Base-by-base conservation (phyloP, 2,888 invertebrate species). In the Julus scanicus region DNA sequence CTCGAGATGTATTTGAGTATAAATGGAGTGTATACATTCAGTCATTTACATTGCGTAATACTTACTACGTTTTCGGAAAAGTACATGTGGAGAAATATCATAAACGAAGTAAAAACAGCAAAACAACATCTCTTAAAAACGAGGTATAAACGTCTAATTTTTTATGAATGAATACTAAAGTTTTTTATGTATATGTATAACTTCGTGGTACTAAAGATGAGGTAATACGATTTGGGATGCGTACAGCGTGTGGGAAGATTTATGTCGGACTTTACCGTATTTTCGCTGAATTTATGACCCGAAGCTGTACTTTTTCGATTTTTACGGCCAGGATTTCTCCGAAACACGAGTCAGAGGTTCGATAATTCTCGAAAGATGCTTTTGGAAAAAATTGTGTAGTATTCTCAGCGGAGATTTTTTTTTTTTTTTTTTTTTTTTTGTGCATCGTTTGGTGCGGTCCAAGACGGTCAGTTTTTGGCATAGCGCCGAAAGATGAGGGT, bases 391-490 rank as follows among this genome's bases (percentile, higher is more conserved):
- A 29, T 71, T 29, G 20, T 29, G n/a, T 15, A n/a, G 71, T 5
- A 80, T 9, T 80, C 13, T 80, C 0, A 13, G 37, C 37, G 2
- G 9, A 37, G 37, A 9, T 80, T 80, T 20, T n/a, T 5, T 71
- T 71, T n/a, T 20, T 20, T 71, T 71, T 71, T 29, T 5, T 2
- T 71, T 2, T 5, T 20, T 29, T 0, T 29, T 29, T 29, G 29
- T 29, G 29, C 29, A 29, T 29, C 29, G 29, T 29, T 29, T 29
- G 29, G 29, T 15, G 13, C 11, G 80, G 11, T 29, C 80, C 37
- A 37, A 37, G 80, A 37, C 80, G 80, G 80, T 80, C 80, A 80
- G 80, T 29, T 29, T 80, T 80, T 80, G 80, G 80, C 80, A 80
- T 37, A 1, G 20, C 1, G 80, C 80, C 80, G 80, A 80, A 13